These are phyloP conservation scores for Andrena bicolor DNA, from an alignment of 2,888 invertebrate species.

Conservation along the genomic window DNA sequence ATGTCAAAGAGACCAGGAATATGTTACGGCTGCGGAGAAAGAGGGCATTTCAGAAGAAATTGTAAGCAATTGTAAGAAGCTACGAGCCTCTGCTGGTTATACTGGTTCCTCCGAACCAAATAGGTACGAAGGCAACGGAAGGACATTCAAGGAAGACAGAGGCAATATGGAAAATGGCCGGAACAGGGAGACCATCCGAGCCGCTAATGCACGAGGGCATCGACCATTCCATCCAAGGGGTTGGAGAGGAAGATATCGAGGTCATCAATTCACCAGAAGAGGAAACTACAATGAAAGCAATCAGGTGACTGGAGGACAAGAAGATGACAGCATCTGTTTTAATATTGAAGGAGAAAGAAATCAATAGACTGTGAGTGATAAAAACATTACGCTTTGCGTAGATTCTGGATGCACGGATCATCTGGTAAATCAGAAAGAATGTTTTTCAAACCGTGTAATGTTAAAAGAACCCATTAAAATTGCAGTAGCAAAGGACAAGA, in stretches of 20 bases:
- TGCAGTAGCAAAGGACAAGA: conserved; percentile 12
- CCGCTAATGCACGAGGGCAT: not conserved
- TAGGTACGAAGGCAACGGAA: no score
- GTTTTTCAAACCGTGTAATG: conserved; percentile 10
- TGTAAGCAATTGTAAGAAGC: no score
- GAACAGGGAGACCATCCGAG: no score
- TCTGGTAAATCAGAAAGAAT: conserved; percentile 13
- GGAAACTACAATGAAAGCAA: not conserved
- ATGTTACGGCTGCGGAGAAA: no score
- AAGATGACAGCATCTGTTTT: not conserved
- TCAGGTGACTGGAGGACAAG: not conserved
- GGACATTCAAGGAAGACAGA: no score
- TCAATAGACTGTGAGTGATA: not conserved
- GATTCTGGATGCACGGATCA: conserved; percentile 42
- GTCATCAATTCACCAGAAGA: not conserved
- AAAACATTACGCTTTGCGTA: conserved; percentile 12
- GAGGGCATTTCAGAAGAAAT: no score
- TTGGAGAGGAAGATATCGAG: no score
- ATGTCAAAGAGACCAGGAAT: not conserved
- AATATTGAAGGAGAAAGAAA: not conserved
- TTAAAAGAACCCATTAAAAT: conserved; percentile 19
- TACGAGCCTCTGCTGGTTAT: no score
- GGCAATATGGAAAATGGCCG: no score
- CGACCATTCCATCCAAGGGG: not conserved
- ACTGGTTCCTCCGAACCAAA: no score